Evolutionary conservation across 2,797 vertebrate species (phyloP).

Genomic region (Epinephelus malabaricus): DNA sequence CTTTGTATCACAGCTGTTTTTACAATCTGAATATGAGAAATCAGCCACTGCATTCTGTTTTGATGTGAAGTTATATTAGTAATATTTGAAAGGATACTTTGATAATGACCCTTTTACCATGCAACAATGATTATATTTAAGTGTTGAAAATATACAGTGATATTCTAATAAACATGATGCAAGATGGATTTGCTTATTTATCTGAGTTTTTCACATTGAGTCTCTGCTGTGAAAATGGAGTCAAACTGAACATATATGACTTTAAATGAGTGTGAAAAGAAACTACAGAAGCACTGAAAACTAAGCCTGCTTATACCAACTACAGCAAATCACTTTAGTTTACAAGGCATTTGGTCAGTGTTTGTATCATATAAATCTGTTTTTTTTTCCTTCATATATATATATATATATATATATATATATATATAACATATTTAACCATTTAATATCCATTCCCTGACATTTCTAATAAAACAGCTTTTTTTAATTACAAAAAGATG

Average conservation of each 20-base stretch:
- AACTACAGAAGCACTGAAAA: not conserved
- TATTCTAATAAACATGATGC: not conserved
- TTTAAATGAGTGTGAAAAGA: not conserved
- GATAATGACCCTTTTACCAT: not conserved
- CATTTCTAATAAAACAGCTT: slow-evolving; percentile 1
- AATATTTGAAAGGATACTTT: not conserved
- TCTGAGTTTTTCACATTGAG: not conserved
- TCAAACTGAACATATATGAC: not conserved
- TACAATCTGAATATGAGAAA: not conserved
- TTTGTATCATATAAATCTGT: not conserved
- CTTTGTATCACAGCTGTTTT: not conserved
- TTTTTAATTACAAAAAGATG: not conserved
- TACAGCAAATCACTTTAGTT: slow-evolving; percentile 17
- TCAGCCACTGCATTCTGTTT: not conserved
- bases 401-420: not conserved
- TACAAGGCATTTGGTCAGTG: slow-evolving; percentile 34
- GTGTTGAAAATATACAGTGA: not conserved
- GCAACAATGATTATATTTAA: not conserved
- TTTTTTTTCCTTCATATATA: not conserved
- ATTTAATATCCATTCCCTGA: not conserved
- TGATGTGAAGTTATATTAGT: not conserved
- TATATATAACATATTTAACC: not conserved
- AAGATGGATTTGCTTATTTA: not conserved
- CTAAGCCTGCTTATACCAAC: not conserved
- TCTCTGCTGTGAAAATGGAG: not conserved